Base-by-base conservation (phyloP, 1,140 invertebrate genomes). In the Hyphantria cunea region DNA sequence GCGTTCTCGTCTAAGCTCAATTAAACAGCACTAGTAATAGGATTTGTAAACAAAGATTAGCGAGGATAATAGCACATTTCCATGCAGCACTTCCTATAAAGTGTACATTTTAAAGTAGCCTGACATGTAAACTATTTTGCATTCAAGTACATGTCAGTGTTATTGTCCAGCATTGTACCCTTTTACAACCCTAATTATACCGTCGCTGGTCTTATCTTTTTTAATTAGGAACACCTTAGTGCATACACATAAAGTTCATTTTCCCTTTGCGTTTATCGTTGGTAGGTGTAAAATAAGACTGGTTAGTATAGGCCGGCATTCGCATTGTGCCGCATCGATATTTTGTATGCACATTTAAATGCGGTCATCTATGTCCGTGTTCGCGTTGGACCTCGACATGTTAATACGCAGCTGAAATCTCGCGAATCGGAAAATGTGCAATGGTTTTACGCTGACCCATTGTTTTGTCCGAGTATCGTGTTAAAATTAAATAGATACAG, bases 301-400 rank as follows among this genome's bases (percentile, higher is more conserved):
- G 63, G 69, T 68, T 58, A 52, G 61, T 70, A 74, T 77, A 82
- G 71, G 74, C 78, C 60, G 66, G 70, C 76, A 79, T 84, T 80
- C 75, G 74, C 70, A 79, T 84, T 85, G 78, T 86, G 72, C 65
- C 63, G 75, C 76, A 79, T 82, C 81, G 80, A 85, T 87, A 80
- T 85, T 86, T 83, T 86, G 78, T 84, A 89, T 89, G 82, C 84
- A 86, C 81, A 85, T 86, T 85, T 84, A 84, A 86, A 85, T 82
- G 76, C 72, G 78, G 74, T 80, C 80, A 87, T 85, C 74, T 84
- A 75, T 78, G 80, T 75, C 74, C 65, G 53, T 68, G 72, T 74
- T 65, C 72, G 62, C 55, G 78, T 67, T 51, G 72, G 66, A 47
- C 63, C 68, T 48, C 60, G 66, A 85, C 77, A 82, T 70, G 71